Evolutionary conservation across 2,113 vertebrate species (phyloP), one percentile per base, ranked within the genome.

Genomic region (Epinephelus moara): DNA sequence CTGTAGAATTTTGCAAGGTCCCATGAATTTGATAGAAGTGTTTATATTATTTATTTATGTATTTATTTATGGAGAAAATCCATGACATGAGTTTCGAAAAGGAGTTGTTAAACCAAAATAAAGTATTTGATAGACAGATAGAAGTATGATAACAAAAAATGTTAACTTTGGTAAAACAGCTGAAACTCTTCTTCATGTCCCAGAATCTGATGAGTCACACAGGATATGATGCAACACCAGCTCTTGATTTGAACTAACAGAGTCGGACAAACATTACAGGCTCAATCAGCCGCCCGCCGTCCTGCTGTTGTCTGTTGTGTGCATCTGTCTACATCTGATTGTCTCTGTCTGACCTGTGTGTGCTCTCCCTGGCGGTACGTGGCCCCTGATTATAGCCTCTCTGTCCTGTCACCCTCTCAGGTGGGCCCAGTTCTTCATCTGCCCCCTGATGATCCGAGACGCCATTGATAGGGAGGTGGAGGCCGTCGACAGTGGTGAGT

Each of bases 361-460:
- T 40, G 57, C 27, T 74, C n/a, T 67, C 13, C 21, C 45, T 15
- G 53, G 5, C 72, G 59, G 2, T 49, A 19, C 45, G 10, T 70
- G 25, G 37, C 25, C 59, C 60, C 62, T 66, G 53, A 86, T 86
- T 71, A 52, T 63, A 30, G 61, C 45, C 45, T 1, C 18, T 82
- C 45, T 72, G 72, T 72, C 40, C 17, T n/a, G 2, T 83, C 63
- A 0, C 56, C 72, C 42, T 61, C 56, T 67, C 80, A 99, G 98
- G 86, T 99, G 98, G 98, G 98, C 98, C 15, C 98, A 99, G 42
- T 99, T 99, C 94, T 99, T 99, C 76, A 98, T 99, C 88, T 97
- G 97, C 69, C 98, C 98, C 0, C 94, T 99, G 64, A 98, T 99
- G 98, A 98, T 98, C 91, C 95, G 96, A 74, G 97, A 99, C 86